Evolutionary conservation across 1,140 invertebrate genomes (phyloP).

Genomic region (Ridgeia piscesae): DNA sequence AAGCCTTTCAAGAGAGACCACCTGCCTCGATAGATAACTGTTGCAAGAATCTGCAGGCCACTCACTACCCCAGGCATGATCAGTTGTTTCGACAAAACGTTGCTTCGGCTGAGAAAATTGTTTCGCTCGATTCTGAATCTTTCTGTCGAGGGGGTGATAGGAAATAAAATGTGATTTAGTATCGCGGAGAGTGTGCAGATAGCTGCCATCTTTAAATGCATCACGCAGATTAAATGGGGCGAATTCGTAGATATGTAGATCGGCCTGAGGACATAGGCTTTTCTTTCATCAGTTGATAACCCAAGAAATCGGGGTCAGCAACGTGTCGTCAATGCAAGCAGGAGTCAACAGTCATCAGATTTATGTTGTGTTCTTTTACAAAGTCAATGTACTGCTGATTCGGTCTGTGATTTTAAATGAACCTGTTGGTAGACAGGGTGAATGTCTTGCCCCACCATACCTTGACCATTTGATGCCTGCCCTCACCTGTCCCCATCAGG

Average conservation of each 20-base stretch:
- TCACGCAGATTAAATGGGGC: background rate
- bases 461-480: too few relatives aligned
- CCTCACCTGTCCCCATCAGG: too few relatives aligned
- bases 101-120: background rate
- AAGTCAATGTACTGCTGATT: background rate
- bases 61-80: background rate
- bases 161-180: background rate
- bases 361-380: background rate
- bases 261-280: background rate
- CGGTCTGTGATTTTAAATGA: background rate
- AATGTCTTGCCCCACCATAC: too few relatives aligned
- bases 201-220: background rate
- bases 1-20: slow-evolving; percentile 4
- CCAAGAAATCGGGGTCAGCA: background rate
- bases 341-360: background rate
- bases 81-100: background rate
- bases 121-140: background rate
- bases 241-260: background rate
- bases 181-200: background rate
- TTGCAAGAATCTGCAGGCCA: background rate
- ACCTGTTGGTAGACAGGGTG: background rate
- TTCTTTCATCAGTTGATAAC: slow-evolving; percentile 1
- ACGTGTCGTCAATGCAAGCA: background rate
- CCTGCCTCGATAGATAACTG: background rate
- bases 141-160: background rate